phyloP scores from a whole-genome alignment of 2,888 invertebrate genomes.

The Cephus pulcher region DNA sequence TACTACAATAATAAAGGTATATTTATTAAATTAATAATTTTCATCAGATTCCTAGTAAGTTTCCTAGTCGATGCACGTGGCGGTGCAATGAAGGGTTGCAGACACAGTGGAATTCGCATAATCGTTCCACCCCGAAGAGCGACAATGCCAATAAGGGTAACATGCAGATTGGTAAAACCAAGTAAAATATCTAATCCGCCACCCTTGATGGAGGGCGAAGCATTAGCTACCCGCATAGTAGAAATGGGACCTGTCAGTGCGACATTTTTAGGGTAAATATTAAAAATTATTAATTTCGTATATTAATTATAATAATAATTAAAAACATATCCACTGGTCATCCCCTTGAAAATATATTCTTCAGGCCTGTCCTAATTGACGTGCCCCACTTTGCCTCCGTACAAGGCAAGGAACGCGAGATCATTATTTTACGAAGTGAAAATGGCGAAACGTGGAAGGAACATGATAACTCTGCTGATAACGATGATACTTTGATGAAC shows the following conservation, averaged over 20 bases:
- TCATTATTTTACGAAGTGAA: slow-evolving; percentile 94
- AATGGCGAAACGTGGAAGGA: slow-evolving; percentile 99
- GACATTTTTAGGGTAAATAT: slow-evolving; percentile 92
- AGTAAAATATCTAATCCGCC: slow-evolving; percentile 87
- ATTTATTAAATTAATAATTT: slow-evolving; percentile 5
- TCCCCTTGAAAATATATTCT: slow-evolving; percentile 30
- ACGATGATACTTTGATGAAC: slow-evolving; percentile 72
- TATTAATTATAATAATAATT: not conserved
- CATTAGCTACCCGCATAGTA: slow-evolving; percentile 91
- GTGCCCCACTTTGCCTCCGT: slow-evolving; percentile 98
- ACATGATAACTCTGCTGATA: slow-evolving; percentile 76
- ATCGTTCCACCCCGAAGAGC: slow-evolving; percentile 97
- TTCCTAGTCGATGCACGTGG: slow-evolving; percentile 99
- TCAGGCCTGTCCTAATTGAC: slow-evolving; percentile 91
- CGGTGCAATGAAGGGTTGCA: slow-evolving; percentile 98
- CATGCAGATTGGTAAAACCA: slow-evolving; percentile 89
- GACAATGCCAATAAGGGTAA: slow-evolving; percentile 94
- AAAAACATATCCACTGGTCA: not conserved
- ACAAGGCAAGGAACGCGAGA: slow-evolving; percentile 94
- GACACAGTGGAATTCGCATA: slow-evolving; percentile 96
- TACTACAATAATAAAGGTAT: not conserved
- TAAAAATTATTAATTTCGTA: not conserved
- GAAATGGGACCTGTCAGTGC: slow-evolving; percentile 97
- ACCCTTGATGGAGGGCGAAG: slow-evolving; percentile 98
- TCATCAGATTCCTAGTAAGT: slow-evolving; percentile 91